Evolutionary conservation across 1,140 invertebrate species (phyloP).

Genomic region (Acyrthosiphon pisum): DNA sequence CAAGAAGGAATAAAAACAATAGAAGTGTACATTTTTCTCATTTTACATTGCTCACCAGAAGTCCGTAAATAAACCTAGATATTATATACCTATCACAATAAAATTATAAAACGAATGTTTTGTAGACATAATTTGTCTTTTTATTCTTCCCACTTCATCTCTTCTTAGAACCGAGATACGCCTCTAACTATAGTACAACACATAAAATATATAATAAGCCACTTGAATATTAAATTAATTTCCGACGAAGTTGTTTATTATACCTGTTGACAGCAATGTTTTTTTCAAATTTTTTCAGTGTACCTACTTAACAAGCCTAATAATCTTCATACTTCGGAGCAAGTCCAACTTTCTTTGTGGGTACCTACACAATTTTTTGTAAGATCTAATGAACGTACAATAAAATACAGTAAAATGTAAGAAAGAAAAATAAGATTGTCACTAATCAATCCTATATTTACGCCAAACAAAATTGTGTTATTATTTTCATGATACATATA

Average conservation of each 20-base stretch:
- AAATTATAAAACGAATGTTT: not conserved
- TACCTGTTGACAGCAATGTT: not conserved
- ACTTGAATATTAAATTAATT: not conserved
- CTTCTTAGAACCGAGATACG: not conserved
- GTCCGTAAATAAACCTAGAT: not conserved
- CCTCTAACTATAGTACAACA: not conserved
- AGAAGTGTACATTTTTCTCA: not conserved
- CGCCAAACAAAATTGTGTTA: not conserved
- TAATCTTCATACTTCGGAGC: not conserved
- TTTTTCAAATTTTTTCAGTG: not conserved
- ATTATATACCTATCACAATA: not conserved
- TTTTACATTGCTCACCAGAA: not conserved
- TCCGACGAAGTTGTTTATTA: not conserved
- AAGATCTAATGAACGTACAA: not conserved
- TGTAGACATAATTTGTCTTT: not conserved
- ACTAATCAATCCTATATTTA: not conserved
- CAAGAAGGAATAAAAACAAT: not conserved
- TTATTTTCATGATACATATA: too few species aligned
- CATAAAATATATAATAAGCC: not conserved
- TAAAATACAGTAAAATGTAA: not conserved
- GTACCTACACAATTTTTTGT: not conserved
- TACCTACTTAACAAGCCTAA: not conserved
- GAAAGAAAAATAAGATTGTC: too few species aligned
- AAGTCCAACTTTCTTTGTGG: not conserved
- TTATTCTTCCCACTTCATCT: not conserved